Base-by-base conservation (phyloP, 2,888 invertebrate species). In the Sinhomidia bicolor region DNA sequence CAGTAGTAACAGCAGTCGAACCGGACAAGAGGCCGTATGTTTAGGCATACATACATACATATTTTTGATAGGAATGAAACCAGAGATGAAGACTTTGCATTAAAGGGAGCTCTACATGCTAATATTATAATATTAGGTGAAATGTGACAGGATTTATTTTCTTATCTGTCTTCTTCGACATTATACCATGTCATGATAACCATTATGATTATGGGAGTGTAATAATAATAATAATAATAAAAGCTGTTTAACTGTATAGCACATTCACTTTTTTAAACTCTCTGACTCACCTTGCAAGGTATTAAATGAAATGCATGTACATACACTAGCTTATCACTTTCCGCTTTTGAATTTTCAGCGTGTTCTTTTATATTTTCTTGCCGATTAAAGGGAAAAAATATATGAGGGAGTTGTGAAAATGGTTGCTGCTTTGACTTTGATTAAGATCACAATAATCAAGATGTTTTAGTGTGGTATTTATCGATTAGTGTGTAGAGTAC, bases 21-120 rank as follows among this genome's bases (percentile, higher is more conserved):
- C 54, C 79, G 20, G 20, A 41, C 78, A 79, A 60, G 79, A 79
- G n/a, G n/a, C n/a, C n/a, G n/a, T n/a, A n/a, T n/a, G n/a, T n/a
- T n/a, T n/a, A n/a, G n/a, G n/a, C n/a, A n/a, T n/a, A n/a, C n/a
- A n/a, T n/a, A n/a, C n/a, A n/a, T n/a, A n/a, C n/a, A n/a, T n/a
- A n/a, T 79, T 79, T 79, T 79, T 60, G 57, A 36, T 79, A 76
- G 17, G 76, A 76, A 51, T 79, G 79, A 79, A 79, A 79, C 60
- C 20, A 79, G 79, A 79, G 60, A 79, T 41, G 57, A 57, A 0
- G 54, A 54, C 26, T 26, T 44, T 74, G 44, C 17, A 17, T 20
- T 60, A 76, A n/a, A n/a, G n/a, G 26, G 76, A 76, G 32, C 26
- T n/a, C n/a, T 74, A 76, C 51, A 76, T 76, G 51, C 76, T 76